phyloP scores from a whole-genome alignment of 1,140 invertebrate species.

The Diabrotica virgifera region DNA sequence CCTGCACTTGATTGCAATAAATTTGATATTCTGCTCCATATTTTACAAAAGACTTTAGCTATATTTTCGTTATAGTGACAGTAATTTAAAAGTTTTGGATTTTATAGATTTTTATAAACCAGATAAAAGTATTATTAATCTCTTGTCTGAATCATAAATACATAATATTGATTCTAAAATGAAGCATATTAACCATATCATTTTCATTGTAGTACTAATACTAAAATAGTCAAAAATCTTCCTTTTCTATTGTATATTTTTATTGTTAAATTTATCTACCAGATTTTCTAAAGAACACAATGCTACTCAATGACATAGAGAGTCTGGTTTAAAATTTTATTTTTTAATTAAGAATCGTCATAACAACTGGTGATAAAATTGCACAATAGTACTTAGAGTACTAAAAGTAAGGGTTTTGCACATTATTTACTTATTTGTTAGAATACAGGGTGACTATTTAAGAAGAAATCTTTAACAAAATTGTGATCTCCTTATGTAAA shows the following conservation, averaged over 20 bases:
- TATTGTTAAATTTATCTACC: constrained; percentile 7
- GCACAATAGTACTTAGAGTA: neutral
- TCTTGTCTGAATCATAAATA: neutral
- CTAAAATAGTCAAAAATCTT: neutral
- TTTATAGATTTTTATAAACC: too few relatives aligned
- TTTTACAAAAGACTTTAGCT: constrained; percentile 3
- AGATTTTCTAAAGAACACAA: constrained; percentile 17
- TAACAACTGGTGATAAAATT: constrained; percentile 3
- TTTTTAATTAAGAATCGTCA: neutral
- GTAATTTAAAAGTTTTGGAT: neutral
- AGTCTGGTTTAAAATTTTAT: neutral
- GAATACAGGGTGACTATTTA: neutral
- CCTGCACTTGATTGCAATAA: too few relatives aligned
- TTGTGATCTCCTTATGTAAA: too few relatives aligned
- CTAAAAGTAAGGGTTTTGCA: neutral
- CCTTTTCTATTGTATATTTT: constrained; percentile 13
- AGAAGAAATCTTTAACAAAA: neutral
- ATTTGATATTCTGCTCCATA: neutral
- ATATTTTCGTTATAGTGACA: neutral
- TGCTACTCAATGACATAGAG: neutral
- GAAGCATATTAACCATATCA: neutral
- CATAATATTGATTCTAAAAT: neutral
- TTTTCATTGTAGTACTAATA: neutral
- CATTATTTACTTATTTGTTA: neutral
- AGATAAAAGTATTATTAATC: neutral